Conservation (phyloP, 2,113 vertebrate species). For the Columbina picui region DNA sequence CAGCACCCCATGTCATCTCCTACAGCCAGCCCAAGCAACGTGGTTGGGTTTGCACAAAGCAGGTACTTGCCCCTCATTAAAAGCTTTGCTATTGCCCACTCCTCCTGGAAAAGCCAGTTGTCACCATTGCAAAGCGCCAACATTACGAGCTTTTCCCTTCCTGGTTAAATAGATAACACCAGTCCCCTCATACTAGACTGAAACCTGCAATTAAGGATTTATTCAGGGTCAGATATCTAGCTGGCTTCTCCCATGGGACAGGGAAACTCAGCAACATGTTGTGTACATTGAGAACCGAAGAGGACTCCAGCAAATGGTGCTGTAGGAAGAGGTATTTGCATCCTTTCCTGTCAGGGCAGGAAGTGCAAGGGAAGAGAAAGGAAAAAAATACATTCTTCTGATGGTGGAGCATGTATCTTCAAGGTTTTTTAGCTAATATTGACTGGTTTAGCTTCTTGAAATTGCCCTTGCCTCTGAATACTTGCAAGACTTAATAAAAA, state of each 20-base stretch:
- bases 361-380: not conserved
- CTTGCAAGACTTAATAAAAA: not conserved
- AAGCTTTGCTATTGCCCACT: not conserved
- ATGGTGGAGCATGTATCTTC: too few species aligned
- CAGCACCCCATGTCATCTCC: not conserved
- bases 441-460: not conserved
- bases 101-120: not conserved
- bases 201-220: not conserved
- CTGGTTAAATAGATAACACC: not conserved
- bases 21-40: not conserved
- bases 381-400: not conserved
- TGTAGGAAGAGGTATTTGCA: not conserved
- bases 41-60: not conserved
- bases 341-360: not conserved
- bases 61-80: not conserved
- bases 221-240: not conserved
- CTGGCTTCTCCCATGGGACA: not conserved
- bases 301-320: not conserved
- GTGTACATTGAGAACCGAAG: not conserved
- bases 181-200: not conserved
- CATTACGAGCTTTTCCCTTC: not conserved
- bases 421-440: not conserved
- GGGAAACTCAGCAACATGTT: not conserved
- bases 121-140: not conserved
- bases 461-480: not conserved